Evolutionary conservation across 2,888 invertebrate species (phyloP), one percentile per base, ranked within the genome.

Genomic region (Meganola albula): DNA sequence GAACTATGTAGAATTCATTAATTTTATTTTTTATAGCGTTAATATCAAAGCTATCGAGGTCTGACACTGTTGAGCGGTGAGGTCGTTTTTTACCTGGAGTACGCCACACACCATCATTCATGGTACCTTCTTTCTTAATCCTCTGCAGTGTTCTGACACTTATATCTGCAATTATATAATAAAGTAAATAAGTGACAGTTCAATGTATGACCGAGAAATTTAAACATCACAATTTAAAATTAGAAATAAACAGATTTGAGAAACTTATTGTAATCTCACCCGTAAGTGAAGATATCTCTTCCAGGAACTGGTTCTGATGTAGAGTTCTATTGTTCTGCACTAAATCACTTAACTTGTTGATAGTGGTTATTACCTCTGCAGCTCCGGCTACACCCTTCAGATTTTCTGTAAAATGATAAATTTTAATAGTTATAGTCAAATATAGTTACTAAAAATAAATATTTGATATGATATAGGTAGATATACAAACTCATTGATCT

Each of bases 211-310:
- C 12, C 4, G 8, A 4, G 6, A 24, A 7, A 12, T 7, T 24
- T 2, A 11, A 5, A 10, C 8, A 12, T 2, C 8, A 24, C 12
- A 12, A 12, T 5, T 24, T 16, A 5, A 16, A 16, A 5, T 16
- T 16, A 16, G 16, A 4, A 5, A 16, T 16, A 4, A 4, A 16
- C 6, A 16, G 4, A 16, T 6, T 5, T 16, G 4, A 16, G 4
- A 5, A 16, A 5, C 16, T 6, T 16, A 16, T 16, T 16, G 6
- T 16, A 16, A 16, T 5, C 16, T 6, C 16, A 31, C 27, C 36
- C 31, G 31, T 27, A 27, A 36, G 27, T 36, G 34, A 37, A 24
- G 24, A 34, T 34, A 38, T 34, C 24, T 34, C 27, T 38, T 37
- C 33, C 30, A 37, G 24, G 30, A 34, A 34, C 23, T 36, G 36